Evolutionary conservation across 2,797 vertebrate species (phyloP).

Genomic region (Spondyliosoma cantharus): DNA sequence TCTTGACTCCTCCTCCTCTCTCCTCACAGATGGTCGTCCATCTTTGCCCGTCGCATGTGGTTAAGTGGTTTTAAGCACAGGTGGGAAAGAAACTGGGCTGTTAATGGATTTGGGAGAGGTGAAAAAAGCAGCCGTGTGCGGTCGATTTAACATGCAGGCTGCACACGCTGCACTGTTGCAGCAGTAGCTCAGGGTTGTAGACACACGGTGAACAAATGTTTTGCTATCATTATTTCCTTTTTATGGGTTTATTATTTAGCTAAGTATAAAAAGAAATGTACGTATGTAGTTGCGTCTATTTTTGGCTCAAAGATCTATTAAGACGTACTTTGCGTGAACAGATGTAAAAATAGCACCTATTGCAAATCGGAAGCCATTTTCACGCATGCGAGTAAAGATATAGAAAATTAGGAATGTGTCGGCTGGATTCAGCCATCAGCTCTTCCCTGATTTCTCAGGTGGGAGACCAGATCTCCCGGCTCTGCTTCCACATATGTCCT

Average conservation of each 20-base stretch:
- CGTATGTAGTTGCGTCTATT: neutral
- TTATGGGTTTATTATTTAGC: neutral
- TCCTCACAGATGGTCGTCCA: constrained; percentile 17
- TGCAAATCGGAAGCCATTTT: neutral
- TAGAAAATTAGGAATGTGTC: neutral
- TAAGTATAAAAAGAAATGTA: too few species aligned
- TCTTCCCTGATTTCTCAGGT: constrained; percentile 1
- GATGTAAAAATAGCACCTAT: neutral
- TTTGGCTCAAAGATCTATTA: neutral
- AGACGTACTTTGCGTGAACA: neutral
- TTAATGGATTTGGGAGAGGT: constrained; percentile 20
- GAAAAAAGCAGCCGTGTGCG: neutral
- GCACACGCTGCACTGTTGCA: constrained; percentile 1
- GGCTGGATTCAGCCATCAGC: constrained; percentile 33
- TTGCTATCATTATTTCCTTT: neutral
- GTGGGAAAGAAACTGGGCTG: constrained; percentile 5
- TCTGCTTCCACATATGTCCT: constrained; percentile 43
- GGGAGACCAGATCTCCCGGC: constrained; percentile 24
- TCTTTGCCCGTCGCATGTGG: constrained; percentile 20
- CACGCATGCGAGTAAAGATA: neutral
- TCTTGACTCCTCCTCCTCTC: neutral
- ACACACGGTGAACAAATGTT: neutral
- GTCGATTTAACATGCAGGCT: constrained; percentile 21
- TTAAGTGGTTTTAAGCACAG: constrained; percentile 14
- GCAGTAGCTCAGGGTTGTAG: neutral